phyloP scores from a whole-genome alignment of 2,113 vertebrate species.

The Rhinoptilus africanus region DNA sequence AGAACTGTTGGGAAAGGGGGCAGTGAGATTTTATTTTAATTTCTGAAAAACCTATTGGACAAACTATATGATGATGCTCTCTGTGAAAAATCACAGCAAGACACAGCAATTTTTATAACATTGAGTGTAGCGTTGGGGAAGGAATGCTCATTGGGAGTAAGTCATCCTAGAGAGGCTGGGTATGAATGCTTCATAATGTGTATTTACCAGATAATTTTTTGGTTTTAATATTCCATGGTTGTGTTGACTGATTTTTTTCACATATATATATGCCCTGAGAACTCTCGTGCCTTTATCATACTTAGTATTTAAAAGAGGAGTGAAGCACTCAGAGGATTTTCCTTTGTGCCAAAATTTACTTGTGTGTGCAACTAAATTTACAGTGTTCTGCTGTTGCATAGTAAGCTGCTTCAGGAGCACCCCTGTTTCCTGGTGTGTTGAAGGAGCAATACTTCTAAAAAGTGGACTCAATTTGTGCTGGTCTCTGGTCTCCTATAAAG shows the following conservation, averaged over 20 bases:
- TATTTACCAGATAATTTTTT: conserved; percentile 12
- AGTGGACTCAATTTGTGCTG: neutral
- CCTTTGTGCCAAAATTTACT: neutral
- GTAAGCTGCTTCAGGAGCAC: neutral
- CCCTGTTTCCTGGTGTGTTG: neutral
- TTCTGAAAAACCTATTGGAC: neutral
- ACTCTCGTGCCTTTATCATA: neutral
- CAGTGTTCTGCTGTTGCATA: neutral
- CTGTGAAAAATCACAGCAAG: conserved; percentile 9
- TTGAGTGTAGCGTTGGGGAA: neutral
- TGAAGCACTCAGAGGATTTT: neutral
- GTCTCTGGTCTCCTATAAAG: neutral
- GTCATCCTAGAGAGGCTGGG: neutral
- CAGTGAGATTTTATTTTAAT: neutral
- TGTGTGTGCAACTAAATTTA: neutral
- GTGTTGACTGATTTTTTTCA: neutral
- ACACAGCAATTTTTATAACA: conserved; percentile 2
- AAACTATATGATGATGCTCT: neutral
- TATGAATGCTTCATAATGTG: conserved; percentile 42
- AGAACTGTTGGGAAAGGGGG: conserved; percentile 2
- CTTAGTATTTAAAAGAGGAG: neutral
- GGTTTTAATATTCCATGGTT: neutral
- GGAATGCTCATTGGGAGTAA: neutral
- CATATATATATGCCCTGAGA: neutral
- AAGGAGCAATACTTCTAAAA: neutral